phyloP scores from a whole-genome alignment of 2,113 vertebrate genomes.

The Aphyosemion australe region DNA sequence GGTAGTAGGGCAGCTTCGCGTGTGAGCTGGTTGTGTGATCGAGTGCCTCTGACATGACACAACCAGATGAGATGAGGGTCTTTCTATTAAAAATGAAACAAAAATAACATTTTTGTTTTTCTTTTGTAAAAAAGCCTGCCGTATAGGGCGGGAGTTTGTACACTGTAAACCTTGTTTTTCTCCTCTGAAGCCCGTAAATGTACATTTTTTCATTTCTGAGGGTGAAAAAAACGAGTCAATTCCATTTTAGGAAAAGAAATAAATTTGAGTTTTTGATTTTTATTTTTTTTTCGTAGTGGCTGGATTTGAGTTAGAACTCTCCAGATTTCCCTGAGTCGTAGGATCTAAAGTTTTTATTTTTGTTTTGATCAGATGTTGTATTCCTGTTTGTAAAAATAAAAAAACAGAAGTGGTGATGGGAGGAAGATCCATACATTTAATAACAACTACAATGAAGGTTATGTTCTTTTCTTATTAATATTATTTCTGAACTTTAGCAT shows the following conservation, averaged over 20 bases:
- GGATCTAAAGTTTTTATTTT: constrained; percentile 68
- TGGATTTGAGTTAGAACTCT: constrained; percentile 98
- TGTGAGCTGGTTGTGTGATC: constrained; percentile 43
- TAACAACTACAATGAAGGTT: constrained; percentile 88
- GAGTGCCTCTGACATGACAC: constrained; percentile 89
- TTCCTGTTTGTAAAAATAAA: constrained; percentile 85
- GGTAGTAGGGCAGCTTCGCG: constrained; percentile 88
- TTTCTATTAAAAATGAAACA: constrained; percentile 83
- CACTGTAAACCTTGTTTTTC: constrained; percentile 93
- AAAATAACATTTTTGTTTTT: constrained; percentile 1
- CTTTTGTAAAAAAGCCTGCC: constrained; percentile 78
- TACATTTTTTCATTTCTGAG: constrained; percentile 90
- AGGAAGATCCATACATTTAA: constrained; percentile 80
- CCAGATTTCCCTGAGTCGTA: constrained; percentile 87
- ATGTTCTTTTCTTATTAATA: constrained; percentile 81
- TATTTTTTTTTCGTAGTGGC: constrained; percentile 80
- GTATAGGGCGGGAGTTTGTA: constrained; percentile 96
- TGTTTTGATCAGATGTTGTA: constrained; percentile 84
- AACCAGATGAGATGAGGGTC: constrained; percentile 85
- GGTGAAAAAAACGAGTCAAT: constrained; percentile 79
- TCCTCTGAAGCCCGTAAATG: constrained; percentile 89
- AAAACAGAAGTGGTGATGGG: constrained; percentile 22
- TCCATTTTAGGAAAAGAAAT: constrained; percentile 87
- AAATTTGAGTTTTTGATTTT: constrained; percentile 9
- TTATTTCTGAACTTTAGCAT: constrained; percentile 85